Evolutionary conservation across 2,888 invertebrate genomes (phyloP), one percentile per base, ranked within the genome.

Genomic region (Erebia ligea): DNA sequence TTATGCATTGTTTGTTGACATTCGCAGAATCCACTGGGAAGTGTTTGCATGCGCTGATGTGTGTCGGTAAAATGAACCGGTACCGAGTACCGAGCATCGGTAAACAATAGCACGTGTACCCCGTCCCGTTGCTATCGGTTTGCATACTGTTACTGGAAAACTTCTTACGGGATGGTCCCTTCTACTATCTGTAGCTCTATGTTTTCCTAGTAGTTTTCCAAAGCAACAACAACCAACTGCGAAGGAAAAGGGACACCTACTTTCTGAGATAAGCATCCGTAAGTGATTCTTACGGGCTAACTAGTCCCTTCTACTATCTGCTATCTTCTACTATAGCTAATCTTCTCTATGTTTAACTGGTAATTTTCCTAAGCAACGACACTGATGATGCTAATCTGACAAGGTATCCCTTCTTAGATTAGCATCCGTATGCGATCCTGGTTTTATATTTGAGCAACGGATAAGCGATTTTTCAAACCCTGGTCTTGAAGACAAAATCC

Each of bases 1-100:
- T 78, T 72, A 76, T 76, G 72, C 82, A 86, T 87, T 86, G 87
- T 88, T 82, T 75, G 73, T 82, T 75, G 71, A 71, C 50, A 73
- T 83, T 83, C 84, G 76, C 78, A 77, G 83, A 82, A 87, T 65
- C 76, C 76, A 69, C 77, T 77, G 76, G 71, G 73, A 74, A 73
- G 77, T 77, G 61, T 57, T 59, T 79, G 84, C 19, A 42, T 42
- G 40, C 15, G 19, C 84, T 80, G 84, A 81, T 81, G 81, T 79
- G 80, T 68, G 70, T 73, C 70, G 75, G 80, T 81, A 80, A 83
- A 86, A 83, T 84, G 69, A 69, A 69, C 69, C 69, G 69, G 65
- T 69, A 69, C 50, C 11, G 64, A 42, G 65, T 69, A 69, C 50
- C 11, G 64, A 42, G 59, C 57, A 6, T 64, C 48, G 58, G 50